Evolutionary conservation across 1,140 invertebrate species (phyloP), one percentile per base, ranked within the genome.

Genomic region (Formica exsecta): DNA sequence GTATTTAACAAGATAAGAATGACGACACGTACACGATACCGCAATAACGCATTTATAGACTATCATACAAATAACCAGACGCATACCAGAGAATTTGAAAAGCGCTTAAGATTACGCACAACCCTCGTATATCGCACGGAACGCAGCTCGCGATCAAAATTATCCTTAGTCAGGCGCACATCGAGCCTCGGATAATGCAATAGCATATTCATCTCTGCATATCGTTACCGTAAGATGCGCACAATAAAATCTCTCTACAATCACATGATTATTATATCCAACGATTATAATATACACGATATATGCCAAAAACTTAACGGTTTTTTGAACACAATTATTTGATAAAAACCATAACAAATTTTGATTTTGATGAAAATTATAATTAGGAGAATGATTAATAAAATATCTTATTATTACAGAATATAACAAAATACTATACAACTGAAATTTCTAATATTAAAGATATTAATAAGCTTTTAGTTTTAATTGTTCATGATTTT

Each of bases 1-100:
- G 22, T 64, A 64, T 54, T 86, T 77, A 83, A 83, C 79, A 83
- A 83, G 79, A 83, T 84, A 73, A 86, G 74, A 77, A 85, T 87
- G 80, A 85, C n/a, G 61, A 87, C 79, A 87, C 65, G 41, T 87
- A 85, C 61, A 75, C 79, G 25, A 68, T 70, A 84, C 70, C 44
- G 64, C 79, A 68, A 87, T 41, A 73, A 83, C 54, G 68, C 79
- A 73, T 81, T 81, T 81, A 73, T 83, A 83, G 54, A 83, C 79
- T 83, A 83, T 62, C 68, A 13, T 57, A 74, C 57, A 32, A 62
- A 62, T 59, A 83, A 83, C 41, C 79, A 73, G 68, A 83, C 38
- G 68, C 79, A 83, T 83, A 62, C 79, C 68, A 36, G n/a, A 83
- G 54, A 83, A 73, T 73, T 73, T 57, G 38, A 83, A 68, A 83